Evolutionary conservation across 2,888 invertebrate species (phyloP).

Genomic region (Mystacides longicornis): DNA sequence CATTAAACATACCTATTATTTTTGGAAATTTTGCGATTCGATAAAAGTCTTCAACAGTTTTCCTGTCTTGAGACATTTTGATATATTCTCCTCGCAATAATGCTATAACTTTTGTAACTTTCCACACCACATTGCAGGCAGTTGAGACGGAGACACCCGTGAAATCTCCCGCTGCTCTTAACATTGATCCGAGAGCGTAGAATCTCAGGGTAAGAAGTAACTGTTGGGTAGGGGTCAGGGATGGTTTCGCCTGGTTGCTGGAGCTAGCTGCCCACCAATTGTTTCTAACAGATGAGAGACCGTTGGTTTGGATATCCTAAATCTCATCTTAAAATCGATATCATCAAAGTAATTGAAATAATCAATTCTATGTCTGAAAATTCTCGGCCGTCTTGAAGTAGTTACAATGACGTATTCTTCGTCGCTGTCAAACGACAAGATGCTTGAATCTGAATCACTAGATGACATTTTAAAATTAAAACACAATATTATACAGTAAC

Average conservation of each 20-base stretch:
- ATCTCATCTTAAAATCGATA: not conserved
- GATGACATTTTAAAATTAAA: not conserved
- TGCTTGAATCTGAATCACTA: not conserved
- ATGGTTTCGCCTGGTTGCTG: not conserved
- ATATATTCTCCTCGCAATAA: not conserved
- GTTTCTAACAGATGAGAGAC: not conserved
- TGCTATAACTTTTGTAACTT: slow-evolving; percentile 5
- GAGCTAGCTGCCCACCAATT: not conserved
- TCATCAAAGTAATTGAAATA: not conserved
- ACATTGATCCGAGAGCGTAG: not conserved
- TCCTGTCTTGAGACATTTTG: not conserved
- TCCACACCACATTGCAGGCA: not conserved
- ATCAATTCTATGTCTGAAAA: not conserved
- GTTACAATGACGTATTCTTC: not conserved
- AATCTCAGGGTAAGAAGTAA: not conserved
- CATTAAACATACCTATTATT: not conserved
- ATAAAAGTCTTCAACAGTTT: not conserved
- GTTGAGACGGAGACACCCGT: not conserved
- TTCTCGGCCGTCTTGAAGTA: not conserved
- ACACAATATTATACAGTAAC: too few species aligned
- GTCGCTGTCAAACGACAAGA: not conserved
- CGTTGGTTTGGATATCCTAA: not conserved
- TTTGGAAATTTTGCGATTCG: not conserved
- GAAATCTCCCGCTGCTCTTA: not conserved
- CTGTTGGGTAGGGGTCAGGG: not conserved